Evolutionary conservation across 2,888 invertebrate genomes (phyloP).

Genomic region (Amblyjoppa proteus): DNA sequence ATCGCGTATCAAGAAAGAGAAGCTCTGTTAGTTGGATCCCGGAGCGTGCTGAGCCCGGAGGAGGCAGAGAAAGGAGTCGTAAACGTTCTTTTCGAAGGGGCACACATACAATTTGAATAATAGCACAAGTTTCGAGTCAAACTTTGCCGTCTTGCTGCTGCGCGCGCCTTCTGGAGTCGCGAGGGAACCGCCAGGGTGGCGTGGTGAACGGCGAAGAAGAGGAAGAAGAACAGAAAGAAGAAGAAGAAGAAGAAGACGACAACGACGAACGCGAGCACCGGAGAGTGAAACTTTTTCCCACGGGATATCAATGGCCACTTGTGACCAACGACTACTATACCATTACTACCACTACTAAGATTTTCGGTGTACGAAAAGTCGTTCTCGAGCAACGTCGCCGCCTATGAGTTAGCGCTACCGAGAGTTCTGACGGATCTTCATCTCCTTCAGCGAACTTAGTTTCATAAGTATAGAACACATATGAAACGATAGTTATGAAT

Average conservation of each 20-base stretch:
- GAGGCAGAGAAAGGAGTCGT: conserved; percentile 61
- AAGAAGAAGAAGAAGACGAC: conserved; percentile 39
- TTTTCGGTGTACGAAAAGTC: conserved; percentile 43
- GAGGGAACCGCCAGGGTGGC: conserved; percentile 42
- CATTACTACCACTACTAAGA: conserved; percentile 13
- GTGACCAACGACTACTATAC: conserved; percentile 61
- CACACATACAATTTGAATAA: conserved; percentile 67
- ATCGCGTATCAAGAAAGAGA: conserved; percentile 7
- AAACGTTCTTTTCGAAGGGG: conserved; percentile 64
- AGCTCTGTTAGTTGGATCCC: conserved; percentile 34
- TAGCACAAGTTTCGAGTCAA: conserved; percentile 67
- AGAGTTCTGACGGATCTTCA: conserved; percentile 33
- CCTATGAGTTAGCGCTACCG: conserved; percentile 34
- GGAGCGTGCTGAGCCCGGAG: not conserved
- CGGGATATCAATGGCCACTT: conserved; percentile 68
- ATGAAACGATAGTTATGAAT: conserved; percentile 24
- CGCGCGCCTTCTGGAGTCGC: conserved; percentile 59
- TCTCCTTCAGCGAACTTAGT: conserved; percentile 25
- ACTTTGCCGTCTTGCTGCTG: conserved; percentile 61
- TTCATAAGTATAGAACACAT: conserved; percentile 1
- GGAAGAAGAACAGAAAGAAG: conserved; percentile 19
- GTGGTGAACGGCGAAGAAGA: conserved; percentile 43
- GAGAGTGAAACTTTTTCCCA: conserved; percentile 64
- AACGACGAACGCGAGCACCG: conserved; percentile 40
- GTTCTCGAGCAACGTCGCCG: conserved; percentile 36